Base-by-base conservation (phyloP, 2,888 invertebrate species). In the Gonocerus acuteangulatus region DNA sequence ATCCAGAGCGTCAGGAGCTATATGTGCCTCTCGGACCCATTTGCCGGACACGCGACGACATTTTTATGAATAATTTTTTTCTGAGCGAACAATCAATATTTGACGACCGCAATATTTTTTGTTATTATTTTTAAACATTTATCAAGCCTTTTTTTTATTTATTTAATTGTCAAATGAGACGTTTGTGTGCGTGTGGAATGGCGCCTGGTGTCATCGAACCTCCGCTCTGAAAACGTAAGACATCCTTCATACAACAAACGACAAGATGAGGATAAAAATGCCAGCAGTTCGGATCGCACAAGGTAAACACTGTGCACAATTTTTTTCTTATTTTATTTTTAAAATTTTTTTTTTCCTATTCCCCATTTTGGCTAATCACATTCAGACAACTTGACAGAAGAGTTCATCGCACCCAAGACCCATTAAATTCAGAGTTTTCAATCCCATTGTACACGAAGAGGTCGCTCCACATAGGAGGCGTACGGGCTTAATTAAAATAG, bases 201-300 rank as follows among this genome's bases (percentile, higher is more conserved):
- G 54, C 39, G 39, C 15, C 51, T 51, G 18, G 21, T 39, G 36
- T 15, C 39, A n/a, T 54, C 42, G 39, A 54, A 7, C 48, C 52
- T 48, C 48, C 61, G 27, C 44, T 45, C 39, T 62, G 58, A 60
- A 59, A 48, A 45, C 39, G 39, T 34, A 54, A 42, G 27, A 16
- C 22, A 57, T n/a, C 16, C 13, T 48, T 57, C 23, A 19, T 32
- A 60, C 47, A 56, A 34, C 44, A 34, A 39, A 54, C 39, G 27
- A 27, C 87, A 91, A 86, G 84, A 92, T 92, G 92, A 88, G 92
- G 89, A 92, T 91, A 82, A 92, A 92, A 85, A 92, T 91, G 91
- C 92, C 91, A 79, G 92, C 92, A 78, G 90, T 91, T 81, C 86
- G 91, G 81, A 92, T 92, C 83, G 90, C 91, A 81, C 91, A 92